Evolutionary conservation across 2,797 vertebrate genomes (phyloP).

Genomic region (Crax fasciolata): DNA sequence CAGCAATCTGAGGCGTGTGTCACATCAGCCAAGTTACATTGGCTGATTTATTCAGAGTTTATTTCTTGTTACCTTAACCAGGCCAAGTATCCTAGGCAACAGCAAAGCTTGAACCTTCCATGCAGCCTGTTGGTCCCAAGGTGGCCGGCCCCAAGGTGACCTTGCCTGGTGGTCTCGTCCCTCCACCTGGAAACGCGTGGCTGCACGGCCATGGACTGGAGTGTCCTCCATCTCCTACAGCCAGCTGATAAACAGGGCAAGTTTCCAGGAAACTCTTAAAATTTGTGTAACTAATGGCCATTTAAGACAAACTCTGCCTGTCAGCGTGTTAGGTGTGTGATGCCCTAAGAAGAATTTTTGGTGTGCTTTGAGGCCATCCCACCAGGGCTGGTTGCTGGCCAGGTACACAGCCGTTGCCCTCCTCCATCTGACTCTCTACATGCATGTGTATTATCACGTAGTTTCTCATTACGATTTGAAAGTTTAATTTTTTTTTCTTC

Average conservation of each 20-base stretch:
- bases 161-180: neutral
- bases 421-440: neutral
- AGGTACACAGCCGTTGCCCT: neutral
- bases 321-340: neutral
- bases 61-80: neutral
- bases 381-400: too few relatives aligned
- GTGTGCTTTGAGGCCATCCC: neutral
- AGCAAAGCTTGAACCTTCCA: neutral
- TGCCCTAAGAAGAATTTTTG: neutral
- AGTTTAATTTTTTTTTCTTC: neutral
- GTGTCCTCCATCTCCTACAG: neutral
- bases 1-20: neutral
- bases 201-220: neutral
- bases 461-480: neutral
- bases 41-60: neutral
- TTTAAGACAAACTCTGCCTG: neutral
- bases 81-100: neutral
- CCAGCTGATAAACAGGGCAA: rapidly evolving
- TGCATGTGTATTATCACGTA: neutral
- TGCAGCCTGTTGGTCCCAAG: neutral
- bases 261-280: neutral
- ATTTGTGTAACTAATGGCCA: neutral
- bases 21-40: neutral
- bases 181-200: neutral
- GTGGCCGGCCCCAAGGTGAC: neutral